Evolutionary conservation across 2,113 vertebrate genomes (phyloP), one percentile per base, ranked within the genome.

Genomic region (Zosterops borbonicus): DNA sequence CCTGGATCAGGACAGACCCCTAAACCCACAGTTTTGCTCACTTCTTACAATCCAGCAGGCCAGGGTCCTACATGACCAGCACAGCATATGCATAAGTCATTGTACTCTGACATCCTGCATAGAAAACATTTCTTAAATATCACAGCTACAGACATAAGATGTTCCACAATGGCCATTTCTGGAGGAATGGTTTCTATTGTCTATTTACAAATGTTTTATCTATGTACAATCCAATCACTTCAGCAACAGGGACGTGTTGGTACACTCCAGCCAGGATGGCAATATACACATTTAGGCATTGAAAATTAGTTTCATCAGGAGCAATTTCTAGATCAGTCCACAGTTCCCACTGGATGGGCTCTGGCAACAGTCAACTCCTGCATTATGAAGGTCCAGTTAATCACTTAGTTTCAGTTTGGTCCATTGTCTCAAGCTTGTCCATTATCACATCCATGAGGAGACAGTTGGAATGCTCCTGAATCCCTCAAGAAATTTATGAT

Each of bases 41-140:
- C 18, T 60, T 86, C 55, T 62, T 76, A 10, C 2, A 76, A 69
- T 41, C 12, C 22, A 64, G 15, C 41, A 62, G 58, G 50, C 41
- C 50, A 44, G 14, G 12, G n/a, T 41, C 25, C 29, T 79, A 20
- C 52, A 42, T 24, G n/a, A 53, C 18, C 25, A 74, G 53, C 46
- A 47, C 12, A 74, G 53, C 21, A 79, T 2, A 0, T 22, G 8
- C 28, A 16, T 6, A 52, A 44, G 8, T 55, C 12, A 3, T 53
- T 27, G 29, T 47, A 41, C 14, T 80, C 18, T 0, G 0, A 47
- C 4, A 15, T 5, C 25, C 12, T 67, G 67, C 12, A 14, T 0
- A 24, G 27, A 55, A 59, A 74, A 19, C 12, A 31, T 28, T 39
- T 24, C 21, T 41, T 60, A 74, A 55, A 33, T 49, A 37, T 37